Conservation (phyloP, 1,140 invertebrate genomes). For the Chionoecetes opilio region DNA sequence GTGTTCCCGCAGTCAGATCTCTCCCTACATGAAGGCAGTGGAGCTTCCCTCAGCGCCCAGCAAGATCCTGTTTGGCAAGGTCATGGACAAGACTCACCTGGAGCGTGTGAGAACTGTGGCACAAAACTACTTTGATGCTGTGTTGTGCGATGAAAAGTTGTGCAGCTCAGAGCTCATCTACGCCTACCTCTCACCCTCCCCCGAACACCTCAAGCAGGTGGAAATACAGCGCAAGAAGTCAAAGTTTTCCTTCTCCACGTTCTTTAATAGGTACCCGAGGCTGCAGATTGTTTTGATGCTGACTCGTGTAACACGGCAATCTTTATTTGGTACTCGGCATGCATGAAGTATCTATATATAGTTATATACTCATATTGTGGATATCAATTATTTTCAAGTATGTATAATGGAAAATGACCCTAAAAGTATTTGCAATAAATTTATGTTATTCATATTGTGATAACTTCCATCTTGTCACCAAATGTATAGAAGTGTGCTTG, state of each 20-base stretch:
- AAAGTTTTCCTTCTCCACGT: conserved; percentile 91
- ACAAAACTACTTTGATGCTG: conserved; percentile 90
- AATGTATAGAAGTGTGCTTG: too few relatives aligned
- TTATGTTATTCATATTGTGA: too few relatives aligned
- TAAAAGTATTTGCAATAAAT: too few relatives aligned
- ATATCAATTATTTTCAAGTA: too few relatives aligned
- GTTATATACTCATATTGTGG: too few relatives aligned
- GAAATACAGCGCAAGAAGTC: conserved; percentile 90
- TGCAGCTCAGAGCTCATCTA: conserved; percentile 95
- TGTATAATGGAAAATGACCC: too few relatives aligned
- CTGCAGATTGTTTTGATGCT: background rate
- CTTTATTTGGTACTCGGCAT: too few relatives aligned
- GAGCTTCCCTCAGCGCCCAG: conserved; percentile 92
- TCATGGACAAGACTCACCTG: conserved; percentile 70
- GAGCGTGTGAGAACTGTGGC: conserved; percentile 93
- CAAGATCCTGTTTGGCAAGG: conserved; percentile 86
- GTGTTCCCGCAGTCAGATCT: conserved; percentile 86
- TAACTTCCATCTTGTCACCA: too few relatives aligned
- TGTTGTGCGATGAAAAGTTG: conserved; percentile 92
- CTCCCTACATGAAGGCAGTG: conserved; percentile 90
- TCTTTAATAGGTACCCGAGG: conserved; percentile 90
- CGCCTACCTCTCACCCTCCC: conserved; percentile 94
- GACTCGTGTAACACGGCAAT: too few relatives aligned
- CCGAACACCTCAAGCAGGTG: conserved; percentile 92
- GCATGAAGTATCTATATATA: too few relatives aligned